Evolutionary conservation across 2,888 invertebrate species (phyloP), one percentile per base, ranked within the genome.

Genomic region (Spisula solida): DNA sequence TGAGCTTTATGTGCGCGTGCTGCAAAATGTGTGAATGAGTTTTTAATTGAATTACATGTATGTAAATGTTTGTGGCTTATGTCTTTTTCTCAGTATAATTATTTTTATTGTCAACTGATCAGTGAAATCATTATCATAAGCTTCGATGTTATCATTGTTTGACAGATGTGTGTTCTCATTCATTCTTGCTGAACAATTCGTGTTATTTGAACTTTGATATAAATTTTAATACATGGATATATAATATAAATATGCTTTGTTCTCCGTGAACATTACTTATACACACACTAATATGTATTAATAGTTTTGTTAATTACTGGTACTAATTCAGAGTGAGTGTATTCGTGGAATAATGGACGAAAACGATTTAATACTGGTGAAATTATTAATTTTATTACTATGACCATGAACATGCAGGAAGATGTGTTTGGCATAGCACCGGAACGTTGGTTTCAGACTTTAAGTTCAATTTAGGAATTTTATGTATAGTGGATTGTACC

Each of bases 41-140:
- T 75, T 70, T 75, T 34, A 34, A 75, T 75, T 75, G 20, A 66
- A 75, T 31, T 75, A 34, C 12, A 75, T 75, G 75, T 75, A 75
- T 75, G 75, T 75, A 75, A 31, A 75, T 75, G 75, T 75, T 34
- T 75, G 75, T 75, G 75, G 75, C 75, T 75, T 75, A 75, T 14
- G 34, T 75, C 60, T 75, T 75, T 60, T 75, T 75, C 75, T 75
- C 75, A 75, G 75, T 75, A 75, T 75, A 60, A 25, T 60, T 60
- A 66, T 66, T 66, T 60, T 66, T 66, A 66, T 66, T 66, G 60
- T 66, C 60, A 66, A 66, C 60, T 66, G 8, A 66, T 66, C 60
- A 66, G 25, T 66, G 25, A 66, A n/a, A 25, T 66, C 60, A 66
- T 66, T 8, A n/a, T 66, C 60, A 66, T 66, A 66, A 66, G 60